A percentile compares a stretch with the other conserved stretches of the same genome.
Conservation (phyloP, 2,797 vertebrate genomes). For the Myiothlypis chrysogaster region DNA sequence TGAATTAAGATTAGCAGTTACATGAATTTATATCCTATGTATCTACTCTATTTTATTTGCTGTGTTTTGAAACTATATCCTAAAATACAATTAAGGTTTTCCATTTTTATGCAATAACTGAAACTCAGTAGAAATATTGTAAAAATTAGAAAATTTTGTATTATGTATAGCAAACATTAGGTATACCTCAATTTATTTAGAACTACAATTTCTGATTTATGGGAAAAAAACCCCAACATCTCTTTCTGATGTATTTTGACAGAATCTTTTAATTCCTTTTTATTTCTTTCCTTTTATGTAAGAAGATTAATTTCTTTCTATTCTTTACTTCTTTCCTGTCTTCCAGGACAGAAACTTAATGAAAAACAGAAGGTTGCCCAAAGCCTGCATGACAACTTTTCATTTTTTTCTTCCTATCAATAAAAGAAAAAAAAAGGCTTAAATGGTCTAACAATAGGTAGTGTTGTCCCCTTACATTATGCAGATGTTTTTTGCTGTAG, state of each 20-base stretch:
- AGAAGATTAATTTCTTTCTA: neutral
- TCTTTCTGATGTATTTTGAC: neutral
- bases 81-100: neutral
- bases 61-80: neutral
- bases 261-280: neutral
- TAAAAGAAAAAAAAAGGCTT: neutral
- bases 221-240: fast-evolving
- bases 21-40: neutral
- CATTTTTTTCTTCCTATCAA: neutral
- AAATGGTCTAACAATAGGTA: neutral
- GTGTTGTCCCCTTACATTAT: neutral
- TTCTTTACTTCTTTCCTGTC: neutral
- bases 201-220: neutral
- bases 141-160: neutral
- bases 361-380: neutral
- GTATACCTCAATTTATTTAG: neutral
- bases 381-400: neutral
- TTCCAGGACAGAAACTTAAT: neutral
- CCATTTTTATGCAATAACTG: neutral
- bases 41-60: neutral
- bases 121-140: neutral
- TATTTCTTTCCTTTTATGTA: neutral
- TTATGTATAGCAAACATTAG: neutral
- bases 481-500: neutral
- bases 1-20: neutral